Evolutionary conservation across 2,797 vertebrate species (phyloP), one percentile per base, ranked within the genome.

Genomic region (Muraenolepis orangiensis): DNA sequence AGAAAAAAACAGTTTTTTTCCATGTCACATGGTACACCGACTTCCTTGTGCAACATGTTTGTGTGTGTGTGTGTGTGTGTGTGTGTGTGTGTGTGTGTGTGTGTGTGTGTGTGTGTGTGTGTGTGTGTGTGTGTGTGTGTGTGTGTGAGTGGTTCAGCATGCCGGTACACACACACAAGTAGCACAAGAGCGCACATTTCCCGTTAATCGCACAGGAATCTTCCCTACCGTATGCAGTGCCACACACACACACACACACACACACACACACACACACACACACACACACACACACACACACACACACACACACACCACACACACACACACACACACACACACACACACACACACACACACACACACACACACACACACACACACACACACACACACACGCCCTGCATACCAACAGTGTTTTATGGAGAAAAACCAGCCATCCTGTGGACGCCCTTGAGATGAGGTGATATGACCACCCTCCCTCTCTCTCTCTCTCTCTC

Each of bases 1-100:
- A 69, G 12, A 73, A 71, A 78, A 72, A 74, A 26, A 75, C 13
- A 13, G 11, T 7, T 34, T 34, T 34, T 40, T 40, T 40, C 38
- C 6, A 11, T 46, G 42, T 46, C 42, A 46, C 3, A 46, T 46
- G 38, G 38, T 40, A 40, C 38, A 40, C 38, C 12, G 11, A 42
- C 8, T 42, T 16, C 38, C 38, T 42, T 42, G 14, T 18, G 42
- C 20, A 51, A 51, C 38, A 42, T 51, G 16, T 3, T 51, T 51
- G n/a, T 34, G 32, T 34, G 32, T 34, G 32, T 34, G 32, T 34
- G 32, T 34, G 32, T 34, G 32, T 34, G 32, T 34, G 32, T 18
- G 42, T 51, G 42, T 51, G 42, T 20, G 18, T 20, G 42, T 18
- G 42, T 16, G 1, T 8, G 38, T 40, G 4, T 34, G 32, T 34